Evolutionary conservation across 2,113 vertebrate species (phyloP).

Genomic region (Coryphaenoides rupestris): DNA sequence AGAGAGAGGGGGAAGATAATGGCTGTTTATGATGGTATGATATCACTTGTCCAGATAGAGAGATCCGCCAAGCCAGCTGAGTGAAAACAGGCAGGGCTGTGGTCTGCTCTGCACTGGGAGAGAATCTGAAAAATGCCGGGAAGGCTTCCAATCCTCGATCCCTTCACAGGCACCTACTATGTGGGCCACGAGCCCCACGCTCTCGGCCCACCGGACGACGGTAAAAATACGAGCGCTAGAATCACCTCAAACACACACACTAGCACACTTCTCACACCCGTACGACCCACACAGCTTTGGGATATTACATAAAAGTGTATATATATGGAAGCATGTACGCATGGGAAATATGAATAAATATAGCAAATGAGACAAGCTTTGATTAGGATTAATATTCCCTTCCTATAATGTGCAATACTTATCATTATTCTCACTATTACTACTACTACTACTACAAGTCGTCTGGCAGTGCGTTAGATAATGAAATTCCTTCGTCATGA

Average conservation of each 20-base stretch:
- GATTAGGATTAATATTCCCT: no score
- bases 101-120: slow-evolving; percentile 36
- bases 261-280: no score
- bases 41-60: slow-evolving; percentile 19
- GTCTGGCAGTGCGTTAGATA: background rate
- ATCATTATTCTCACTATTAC: no score
- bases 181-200: slow-evolving; percentile 13
- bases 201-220: slow-evolving; percentile 28
- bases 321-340: no score
- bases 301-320: no score
- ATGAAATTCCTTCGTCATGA: slow-evolving; percentile 28
- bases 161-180: slow-evolving; percentile 21
- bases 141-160: slow-evolving; percentile 28
- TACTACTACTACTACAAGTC: no score
- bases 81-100: slow-evolving; percentile 34
- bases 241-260: no score
- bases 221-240: slow-evolving; percentile 1
- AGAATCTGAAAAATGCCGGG: slow-evolving; percentile 51
- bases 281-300: no score
- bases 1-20: background rate
- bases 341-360: no score
- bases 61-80: slow-evolving; percentile 17
- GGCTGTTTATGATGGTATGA: background rate
- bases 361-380: no score
- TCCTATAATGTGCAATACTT: no score